Evolutionary conservation across 2,888 invertebrate species (phyloP), one percentile per base, ranked within the genome.

Genomic region (Cataglyphis cursor): DNA sequence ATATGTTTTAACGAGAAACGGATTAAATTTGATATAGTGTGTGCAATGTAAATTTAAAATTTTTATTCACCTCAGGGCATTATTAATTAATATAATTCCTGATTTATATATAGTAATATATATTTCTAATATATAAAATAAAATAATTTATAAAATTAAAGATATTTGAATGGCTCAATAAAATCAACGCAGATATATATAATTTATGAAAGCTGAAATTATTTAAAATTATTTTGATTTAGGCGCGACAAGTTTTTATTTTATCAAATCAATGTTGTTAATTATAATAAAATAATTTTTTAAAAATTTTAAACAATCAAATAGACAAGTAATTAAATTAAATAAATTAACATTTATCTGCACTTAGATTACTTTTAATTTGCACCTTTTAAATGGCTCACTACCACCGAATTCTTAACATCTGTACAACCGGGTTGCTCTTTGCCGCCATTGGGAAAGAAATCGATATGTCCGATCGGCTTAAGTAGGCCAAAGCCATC

Each of bases 381-480:
- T 21, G 0, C 92, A 96, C 96, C 96, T 66, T 94, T 94, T 68
- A 96, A 95, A 91, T 96, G 96, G 51, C 96, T 95, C 64, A 96
- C 95, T 41, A 96, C 95, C n/a, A 96, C 95, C 1, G 96, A 96
- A 83, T 96, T 96, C 90, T 95, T 95, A 0, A 95, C 94, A 88
- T 96, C 96, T 8, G 92, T 94, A 88, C 96, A 96, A 0, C 96
- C 96, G 0, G 96, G 96, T 90, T 96, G 96, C 86, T 96, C 95
- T 83, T 95, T 95, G 1, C 96, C 96, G 6, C 96, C 96, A 86
- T 96, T 96, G 0, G 96, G 96, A 84, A 96, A 96, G 91, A 96
- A 96, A 91, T 96, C 96, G 0, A 96, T 95, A 86, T 96, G 96
- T 1, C 96, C 96, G 65, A 96, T 95, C 0, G 96, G 96, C 89